Evolutionary conservation across 1,140 invertebrate species (phyloP), one percentile per base, ranked within the genome.

Genomic region (Danaus plexippus): DNA sequence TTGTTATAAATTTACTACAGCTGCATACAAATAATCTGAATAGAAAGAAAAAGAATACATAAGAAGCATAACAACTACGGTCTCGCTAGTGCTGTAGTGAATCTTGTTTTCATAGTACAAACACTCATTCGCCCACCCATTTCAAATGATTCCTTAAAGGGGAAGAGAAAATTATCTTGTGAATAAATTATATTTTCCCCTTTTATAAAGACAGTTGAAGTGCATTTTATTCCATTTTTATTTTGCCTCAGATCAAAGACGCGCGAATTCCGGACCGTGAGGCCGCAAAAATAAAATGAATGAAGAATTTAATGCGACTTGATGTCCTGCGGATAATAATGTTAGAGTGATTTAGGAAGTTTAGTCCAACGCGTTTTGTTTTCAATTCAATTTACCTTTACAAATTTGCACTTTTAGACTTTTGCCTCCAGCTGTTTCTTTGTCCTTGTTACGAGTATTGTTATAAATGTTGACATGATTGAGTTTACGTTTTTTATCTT

Each of bases 121-220:
- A 82, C 76, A 80, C 76, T 75, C 68, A 80, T 76, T 73, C 67
- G 67, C 66, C 60, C 69, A 66, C 77, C 78, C 65, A 73, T 71
- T 78, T 77, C 73, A 80, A 80, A 76, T 75, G 73, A 65, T 66
- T 75, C 73, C 66, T 77, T 77, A 73, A 71, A 75, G 79, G 75
- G 73, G 78, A 73, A 73, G 73, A 86, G 81, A 82, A 83, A 86
- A 86, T 86, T 86, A 85, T 86, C 80, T 85, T 73, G 75, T 86
- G 83, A 86, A 86, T 86, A 87, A 87, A 87, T 87, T 85, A 87
- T 85, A 84, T 82, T 84, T 77, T 77, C 78, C 75, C 80, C 77
- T 73, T 82, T 84, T 79, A 85, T 85, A 79, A 87, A 85, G 80
- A 84, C 77, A 76, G 73, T 73, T 79, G 72, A 80, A 85, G 81